Base-by-base conservation (phyloP, 2,888 invertebrate genomes). In the Plebejus melissa region DNA sequence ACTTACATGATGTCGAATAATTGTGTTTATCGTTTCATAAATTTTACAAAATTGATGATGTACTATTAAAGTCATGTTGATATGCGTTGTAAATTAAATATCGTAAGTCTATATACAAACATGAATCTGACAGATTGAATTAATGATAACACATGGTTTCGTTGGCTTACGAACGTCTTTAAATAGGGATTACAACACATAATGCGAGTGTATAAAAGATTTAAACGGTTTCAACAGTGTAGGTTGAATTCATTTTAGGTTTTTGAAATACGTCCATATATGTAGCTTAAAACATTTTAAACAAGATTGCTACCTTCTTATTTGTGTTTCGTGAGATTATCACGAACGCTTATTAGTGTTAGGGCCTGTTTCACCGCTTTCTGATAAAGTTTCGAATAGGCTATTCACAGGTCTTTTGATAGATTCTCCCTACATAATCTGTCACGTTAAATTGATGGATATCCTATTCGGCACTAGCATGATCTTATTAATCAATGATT, bases 61-160 rank as follows among this genome's bases (percentile, higher is more conserved):
- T 50, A 72, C 32, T 50, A 72, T 72, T 54, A 72, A 72, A 54
- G 50, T 72, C 50, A 7, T 72, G 54, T 72, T 54, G 5, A 54
- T 46, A 28, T 50, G 54, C 50, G 54, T 50, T 32, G 28, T 72
- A 28, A 50, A 54, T 72, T 72, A 72, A 72, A 54, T 72, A 72
- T 32, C 32, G 50, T 28, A 71, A 72, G 32, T 32, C 50, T 50
- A 72, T 50, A 71, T 71, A 72, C 50, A 72, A 72, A 28, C 72
- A 54, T 72, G 46, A 54, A 50, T 50, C 72, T 72, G 72, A 72
- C 72, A 72, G 54, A 54, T 72, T 72, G 28, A 16, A 72, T 72
- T 54, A 50, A 72, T 72, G 50, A 72, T 70, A 70, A 46, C 71
- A 71, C 28, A 46, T 71, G 71, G n/a, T 32, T 72, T 50, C 16